Base-by-base conservation (phyloP, 2,113 vertebrate species). In the Polypterus bichir region DNA sequence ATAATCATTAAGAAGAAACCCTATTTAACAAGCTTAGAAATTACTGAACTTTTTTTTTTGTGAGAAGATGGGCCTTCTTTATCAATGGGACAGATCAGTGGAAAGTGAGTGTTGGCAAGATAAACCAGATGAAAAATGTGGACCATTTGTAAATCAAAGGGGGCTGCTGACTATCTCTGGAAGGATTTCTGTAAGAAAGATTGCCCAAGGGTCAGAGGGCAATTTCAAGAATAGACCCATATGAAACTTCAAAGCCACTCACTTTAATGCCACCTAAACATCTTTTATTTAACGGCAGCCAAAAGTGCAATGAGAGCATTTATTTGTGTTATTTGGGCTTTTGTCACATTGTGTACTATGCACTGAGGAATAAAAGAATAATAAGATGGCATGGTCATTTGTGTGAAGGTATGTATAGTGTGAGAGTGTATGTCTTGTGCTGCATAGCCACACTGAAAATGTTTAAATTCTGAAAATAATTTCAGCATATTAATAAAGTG, bases 121-220 rank as follows among this genome's bases (percentile, higher is more conserved):
- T 58, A 58, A 58, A 58, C 56, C 56, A 58, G 56, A 58, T 58
- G 56, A 58, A 58, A 58, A 58, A 58, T 45, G 44, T 9, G 10
- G 56, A 58, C 44, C 56, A 45, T 58, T 58, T 58, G 44, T 44
- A 58, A 58, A 58, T 58, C n/a, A 58, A 58, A 58, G 27, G 46
- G 56, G 9, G 56, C 56, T 58, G 56, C 44, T 58, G 56, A 58
- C 44, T 58, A 58, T 58, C 56, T 58, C 44, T 58, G 56, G 56
- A 44, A 27, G 44, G 56, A 58, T 58, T 58, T 45, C 27, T 58
- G 11, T n/a, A 27, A 44, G n/a, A 45, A 58, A 58, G 44, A 44
- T 27, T 58, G 8, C n/a, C 56, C n/a, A 44, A 58, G 27, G 46
- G 56, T 27, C 46, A 8, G 46, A 58, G 46, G 56, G 56, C 46